phyloP scores from a whole-genome alignment of 2,888 invertebrate species.

The Mantis religiosa region DNA sequence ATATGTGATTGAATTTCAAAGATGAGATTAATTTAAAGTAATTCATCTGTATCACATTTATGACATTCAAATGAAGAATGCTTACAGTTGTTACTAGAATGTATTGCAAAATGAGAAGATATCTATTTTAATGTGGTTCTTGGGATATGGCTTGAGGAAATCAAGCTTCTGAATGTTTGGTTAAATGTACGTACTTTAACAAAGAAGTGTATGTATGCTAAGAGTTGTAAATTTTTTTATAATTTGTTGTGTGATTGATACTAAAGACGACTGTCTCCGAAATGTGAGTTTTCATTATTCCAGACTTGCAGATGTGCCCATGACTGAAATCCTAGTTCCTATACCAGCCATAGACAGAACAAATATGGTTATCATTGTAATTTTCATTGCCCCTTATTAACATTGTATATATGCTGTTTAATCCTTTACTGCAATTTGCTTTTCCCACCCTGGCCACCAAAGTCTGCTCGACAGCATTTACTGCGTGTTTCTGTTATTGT shows the following conservation, averaged over 20 bases:
- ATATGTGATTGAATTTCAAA: background rate
- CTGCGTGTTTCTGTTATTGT: too few relatives aligned
- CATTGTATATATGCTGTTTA: too few relatives aligned
- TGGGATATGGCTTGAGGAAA: background rate
- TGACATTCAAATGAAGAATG: background rate
- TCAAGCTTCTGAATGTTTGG: background rate
- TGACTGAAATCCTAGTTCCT: background rate
- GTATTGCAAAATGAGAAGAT: background rate
- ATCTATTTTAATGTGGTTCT: conserved; percentile 4
- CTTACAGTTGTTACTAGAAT: background rate
- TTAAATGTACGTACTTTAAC: background rate
- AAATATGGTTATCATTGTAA: too few relatives aligned
- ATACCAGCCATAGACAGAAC: too few relatives aligned
- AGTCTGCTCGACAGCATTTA: too few relatives aligned
- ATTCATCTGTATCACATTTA: background rate
- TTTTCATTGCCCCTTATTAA: too few relatives aligned
- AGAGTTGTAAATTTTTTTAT: conserved; percentile 9
- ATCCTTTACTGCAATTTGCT: too few relatives aligned
- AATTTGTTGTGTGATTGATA: background rate
- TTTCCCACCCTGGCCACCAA: too few relatives aligned
- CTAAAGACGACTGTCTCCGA: background rate
- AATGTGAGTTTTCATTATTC: background rate
- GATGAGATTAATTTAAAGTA: background rate
- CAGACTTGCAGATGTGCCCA: background rate
- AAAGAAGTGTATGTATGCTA: background rate